phyloP scores from a whole-genome alignment of 2,797 vertebrate genomes.

The Chanos chanos region DNA sequence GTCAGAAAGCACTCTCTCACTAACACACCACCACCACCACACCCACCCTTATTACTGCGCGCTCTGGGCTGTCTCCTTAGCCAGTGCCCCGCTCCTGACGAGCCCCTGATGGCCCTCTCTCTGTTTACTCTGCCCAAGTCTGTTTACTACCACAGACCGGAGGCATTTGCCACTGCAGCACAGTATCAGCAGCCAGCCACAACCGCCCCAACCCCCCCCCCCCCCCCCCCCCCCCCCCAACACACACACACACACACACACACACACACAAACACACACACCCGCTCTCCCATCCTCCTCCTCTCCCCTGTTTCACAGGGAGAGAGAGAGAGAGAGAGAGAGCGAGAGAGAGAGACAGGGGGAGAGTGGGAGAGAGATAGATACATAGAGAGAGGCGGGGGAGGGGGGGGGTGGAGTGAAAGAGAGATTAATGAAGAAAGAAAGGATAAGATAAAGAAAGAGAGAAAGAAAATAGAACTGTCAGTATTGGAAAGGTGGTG shows the following conservation, averaged over 20 bases:
- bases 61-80: conserved; percentile 22
- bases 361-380: too few species aligned
- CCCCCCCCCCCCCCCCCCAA: too few species aligned
- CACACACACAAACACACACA: too few species aligned
- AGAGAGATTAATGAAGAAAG: not conserved
- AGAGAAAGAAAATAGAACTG: too few species aligned
- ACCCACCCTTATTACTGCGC: conserved; percentile 18
- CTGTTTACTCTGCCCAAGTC: conserved; percentile 45
- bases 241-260: too few species aligned
- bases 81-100: conserved; percentile 20
- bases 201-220: conserved; percentile 12
- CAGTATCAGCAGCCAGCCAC: conserved; percentile 27
- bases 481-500: too few species aligned
- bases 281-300: not conserved
- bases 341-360: too few species aligned
- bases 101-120: conserved; percentile 21
- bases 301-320: not conserved
- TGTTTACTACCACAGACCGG: conserved; percentile 52
- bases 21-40: conserved; percentile 34
- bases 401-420: not conserved
- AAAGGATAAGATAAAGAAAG: not conserved
- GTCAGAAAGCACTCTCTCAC: conserved; percentile 41
- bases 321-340: too few species aligned
- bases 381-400: not conserved
- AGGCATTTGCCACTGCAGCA: conserved; percentile 49